Conservation (phyloP, 2,888 invertebrate genomes). For the Laspeyria flexula region DNA sequence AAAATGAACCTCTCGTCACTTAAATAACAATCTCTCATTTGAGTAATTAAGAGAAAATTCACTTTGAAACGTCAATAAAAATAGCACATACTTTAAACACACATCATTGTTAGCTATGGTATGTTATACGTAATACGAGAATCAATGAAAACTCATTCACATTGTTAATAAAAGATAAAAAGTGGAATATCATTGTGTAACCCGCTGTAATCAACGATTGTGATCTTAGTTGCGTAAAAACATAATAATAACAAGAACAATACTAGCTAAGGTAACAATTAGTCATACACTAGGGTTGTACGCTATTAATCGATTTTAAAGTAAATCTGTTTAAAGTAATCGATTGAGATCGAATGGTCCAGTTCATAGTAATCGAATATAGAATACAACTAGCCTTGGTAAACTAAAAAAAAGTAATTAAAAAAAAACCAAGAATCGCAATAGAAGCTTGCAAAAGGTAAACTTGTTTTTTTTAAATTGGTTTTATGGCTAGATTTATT, state of each 20-base stretch:
- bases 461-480: too few relatives aligned
- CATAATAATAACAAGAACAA: conserved; percentile 58
- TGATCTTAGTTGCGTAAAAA: conserved; percentile 58
- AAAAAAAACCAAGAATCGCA: too few relatives aligned
- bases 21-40: not conserved
- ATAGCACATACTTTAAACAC: conserved; percentile 15
- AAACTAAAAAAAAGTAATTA: too few relatives aligned
- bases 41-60: conserved; percentile 14
- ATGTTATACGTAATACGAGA: conserved; percentile 33
- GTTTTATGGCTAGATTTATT: too few relatives aligned
- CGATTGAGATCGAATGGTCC: too few relatives aligned
- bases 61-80: conserved; percentile 25
- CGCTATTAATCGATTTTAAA: not conserved
- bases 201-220: conserved; percentile 28
- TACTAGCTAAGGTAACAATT: conserved; percentile 56
- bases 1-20: not conserved
- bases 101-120: conserved; percentile 33
- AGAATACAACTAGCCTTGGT: too few relatives aligned
- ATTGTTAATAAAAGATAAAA: conserved; percentile 36
- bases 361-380: too few relatives aligned
- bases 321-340: conserved; percentile 10
- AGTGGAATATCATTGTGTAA: conserved; percentile 39
- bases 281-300: conserved; percentile 43
- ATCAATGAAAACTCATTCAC: conserved; percentile 46
- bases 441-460: too few relatives aligned